Conservation (phyloP, 2,797 vertebrate genomes). For the Sylvia borin region DNA sequence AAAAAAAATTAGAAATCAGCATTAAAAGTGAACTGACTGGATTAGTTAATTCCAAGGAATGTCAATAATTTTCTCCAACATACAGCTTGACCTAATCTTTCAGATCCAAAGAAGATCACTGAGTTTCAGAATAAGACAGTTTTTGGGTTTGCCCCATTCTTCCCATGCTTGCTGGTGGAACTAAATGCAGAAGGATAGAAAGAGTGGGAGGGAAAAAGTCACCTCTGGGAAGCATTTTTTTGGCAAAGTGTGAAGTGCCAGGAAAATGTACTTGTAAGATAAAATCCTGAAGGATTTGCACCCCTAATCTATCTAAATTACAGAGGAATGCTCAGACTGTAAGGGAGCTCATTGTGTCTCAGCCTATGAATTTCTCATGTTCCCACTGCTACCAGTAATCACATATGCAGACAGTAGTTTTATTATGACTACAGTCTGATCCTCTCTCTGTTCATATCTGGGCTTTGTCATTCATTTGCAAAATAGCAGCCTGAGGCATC, state of each 20-base stretch:
- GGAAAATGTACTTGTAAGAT: slow-evolving; percentile 26
- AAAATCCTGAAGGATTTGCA: slow-evolving; percentile 10
- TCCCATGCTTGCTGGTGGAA: background rate
- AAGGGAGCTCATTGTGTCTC: background rate
- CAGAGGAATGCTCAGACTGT: background rate
- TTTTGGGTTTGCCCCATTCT: background rate
- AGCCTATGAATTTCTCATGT: slow-evolving; percentile 52
- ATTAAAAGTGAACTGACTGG: background rate
- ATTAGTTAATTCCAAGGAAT: background rate
- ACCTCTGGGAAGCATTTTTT: slow-evolving; percentile 11
- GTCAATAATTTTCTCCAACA: background rate
- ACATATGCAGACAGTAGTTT: background rate
- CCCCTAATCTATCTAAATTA: slow-evolving; percentile 52
- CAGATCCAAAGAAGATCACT: background rate
- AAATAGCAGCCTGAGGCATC: slow-evolving; percentile 16
- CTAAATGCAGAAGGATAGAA: background rate
- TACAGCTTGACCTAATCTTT: background rate
- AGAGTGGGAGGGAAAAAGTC: background rate
- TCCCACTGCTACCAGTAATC: slow-evolving; percentile 46
- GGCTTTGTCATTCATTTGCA: background rate
- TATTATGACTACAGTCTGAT: background rate
- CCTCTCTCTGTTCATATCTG: background rate
- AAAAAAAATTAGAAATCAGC: background rate
- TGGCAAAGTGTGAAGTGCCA: background rate
- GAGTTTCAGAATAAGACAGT: background rate